Evolutionary conservation across 2,888 invertebrate species (phyloP), one percentile per base, ranked within the genome.

Genomic region (Aphidius colemani): DNA sequence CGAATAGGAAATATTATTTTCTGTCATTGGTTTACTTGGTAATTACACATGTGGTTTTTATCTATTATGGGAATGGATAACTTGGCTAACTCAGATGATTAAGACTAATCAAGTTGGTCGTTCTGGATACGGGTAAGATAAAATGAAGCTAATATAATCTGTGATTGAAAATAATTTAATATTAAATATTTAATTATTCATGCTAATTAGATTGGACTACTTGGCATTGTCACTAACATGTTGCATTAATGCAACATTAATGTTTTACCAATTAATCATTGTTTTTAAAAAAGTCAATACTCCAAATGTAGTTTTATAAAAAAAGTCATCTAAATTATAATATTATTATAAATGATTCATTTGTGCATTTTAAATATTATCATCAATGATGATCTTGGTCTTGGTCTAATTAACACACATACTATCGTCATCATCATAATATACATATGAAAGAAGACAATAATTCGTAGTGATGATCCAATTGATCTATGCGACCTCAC

Each of bases 1-100:
- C 50, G 40, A 18, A 46, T 46, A 75, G 75, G 75, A 75, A 65
- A 62, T 71, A 13, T 71, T 68, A 6, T 67, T 74, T 30, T 53
- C 68, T n/a, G 51, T 59, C 6, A 69, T 69, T 44, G 76, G 74
- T 6, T 53, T 60, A 7, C 3, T 67, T 10, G 68, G 70, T 7
- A 75, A 71, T 58, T 55, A 66, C 3, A 51, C 18, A 10, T 72
- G 74, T 55, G 69, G 70, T 5, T n/a, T 69, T 59, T 74, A 72
- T 59, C 64, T 74, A 50, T 18, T 72, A 2, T 65, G 63, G 59
- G 71, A 69, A 46, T 74, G 73, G 75, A 61, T 68, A 44, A 56
- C 62, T 4, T 74, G 73, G 75, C 59, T 68, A 44, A 56, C 62
- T 4, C 72, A 72, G 71, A 53, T 70, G 10, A 59, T 64, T 55